A percentile compares a stretch with the other conserved stretches of the same genome.
Evolutionary conservation across 2,797 vertebrate species (phyloP).

Genomic region (Coendou prehensilis): DNA sequence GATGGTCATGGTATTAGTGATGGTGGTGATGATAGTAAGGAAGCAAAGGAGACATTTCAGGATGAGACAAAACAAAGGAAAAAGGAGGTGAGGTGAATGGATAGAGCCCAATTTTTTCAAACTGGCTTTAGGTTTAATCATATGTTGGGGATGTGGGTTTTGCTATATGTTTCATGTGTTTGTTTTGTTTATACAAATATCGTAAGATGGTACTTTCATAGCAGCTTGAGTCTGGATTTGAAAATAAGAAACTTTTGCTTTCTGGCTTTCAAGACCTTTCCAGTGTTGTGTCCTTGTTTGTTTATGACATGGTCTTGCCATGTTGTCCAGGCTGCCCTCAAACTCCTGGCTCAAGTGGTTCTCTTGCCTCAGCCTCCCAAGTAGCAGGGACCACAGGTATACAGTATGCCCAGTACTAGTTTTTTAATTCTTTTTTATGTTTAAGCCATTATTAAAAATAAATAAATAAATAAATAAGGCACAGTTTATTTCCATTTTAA

Average conservation of each 20-base stretch:
- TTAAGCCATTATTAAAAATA: background rate
- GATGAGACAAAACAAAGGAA: background rate
- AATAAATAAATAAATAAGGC: background rate
- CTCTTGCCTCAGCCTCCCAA: background rate
- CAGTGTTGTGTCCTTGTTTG: background rate
- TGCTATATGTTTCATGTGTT: background rate
- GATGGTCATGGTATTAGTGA: accelerated
- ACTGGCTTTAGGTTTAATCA: background rate
- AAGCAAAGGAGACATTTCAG: background rate
- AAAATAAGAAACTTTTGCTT: background rate
- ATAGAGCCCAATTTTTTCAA: background rate
- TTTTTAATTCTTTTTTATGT: background rate
- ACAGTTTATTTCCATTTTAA: background rate
- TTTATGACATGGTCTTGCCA: background rate
- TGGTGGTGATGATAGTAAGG: accelerated
- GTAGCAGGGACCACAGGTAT: background rate
- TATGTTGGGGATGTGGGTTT: background rate
- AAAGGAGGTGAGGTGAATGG: no score
- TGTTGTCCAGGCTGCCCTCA: background rate
- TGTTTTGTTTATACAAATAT: background rate
- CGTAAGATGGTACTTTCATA: background rate
- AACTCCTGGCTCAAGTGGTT: background rate
- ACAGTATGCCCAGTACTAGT: no score
- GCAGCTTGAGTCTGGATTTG: background rate
- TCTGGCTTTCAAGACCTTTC: background rate